Conservation (phyloP, 2,888 invertebrate genomes). For the Tetragnatha montana region DNA sequence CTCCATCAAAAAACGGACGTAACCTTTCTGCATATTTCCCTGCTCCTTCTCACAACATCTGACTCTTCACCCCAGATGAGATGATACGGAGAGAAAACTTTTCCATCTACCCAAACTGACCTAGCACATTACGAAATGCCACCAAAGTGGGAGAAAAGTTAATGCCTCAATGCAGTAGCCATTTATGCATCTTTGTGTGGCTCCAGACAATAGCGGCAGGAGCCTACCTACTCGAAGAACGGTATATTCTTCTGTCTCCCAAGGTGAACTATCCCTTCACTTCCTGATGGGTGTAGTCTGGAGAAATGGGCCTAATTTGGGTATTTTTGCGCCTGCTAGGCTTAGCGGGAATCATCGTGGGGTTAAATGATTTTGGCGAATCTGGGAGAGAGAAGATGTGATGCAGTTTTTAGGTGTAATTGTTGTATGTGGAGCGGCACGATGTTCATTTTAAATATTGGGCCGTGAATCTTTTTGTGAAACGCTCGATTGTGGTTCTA, state of each 20-base stretch:
- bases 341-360: background rate
- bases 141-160: slow-evolving; percentile 4
- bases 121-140: slow-evolving; percentile 6
- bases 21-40: too few relatives aligned
- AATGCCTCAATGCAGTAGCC: slow-evolving; percentile 38
- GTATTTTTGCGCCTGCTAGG: slow-evolving; percentile 12
- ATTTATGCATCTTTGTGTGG: slow-evolving; percentile 30
- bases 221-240: slow-evolving; percentile 3
- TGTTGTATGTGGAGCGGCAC: background rate
- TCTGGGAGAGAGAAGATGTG: background rate
- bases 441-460: background rate
- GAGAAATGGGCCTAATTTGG: slow-evolving; percentile 49
- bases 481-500: background rate
- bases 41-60: too few relatives aligned
- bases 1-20: too few relatives aligned
- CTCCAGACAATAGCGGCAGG: slow-evolving; percentile 12
- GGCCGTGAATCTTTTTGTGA: background rate
- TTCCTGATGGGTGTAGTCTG: slow-evolving; percentile 50
- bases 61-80: too few relatives aligned
- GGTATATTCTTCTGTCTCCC: background rate
- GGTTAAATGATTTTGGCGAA: background rate
- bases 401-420: background rate
- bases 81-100: background rate
- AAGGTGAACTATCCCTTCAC: slow-evolving; percentile 5
- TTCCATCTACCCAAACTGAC: slow-evolving; percentile 7